Conservation (phyloP, 92 coral and sea anemone species). For the Palythoa grandis region DNA sequence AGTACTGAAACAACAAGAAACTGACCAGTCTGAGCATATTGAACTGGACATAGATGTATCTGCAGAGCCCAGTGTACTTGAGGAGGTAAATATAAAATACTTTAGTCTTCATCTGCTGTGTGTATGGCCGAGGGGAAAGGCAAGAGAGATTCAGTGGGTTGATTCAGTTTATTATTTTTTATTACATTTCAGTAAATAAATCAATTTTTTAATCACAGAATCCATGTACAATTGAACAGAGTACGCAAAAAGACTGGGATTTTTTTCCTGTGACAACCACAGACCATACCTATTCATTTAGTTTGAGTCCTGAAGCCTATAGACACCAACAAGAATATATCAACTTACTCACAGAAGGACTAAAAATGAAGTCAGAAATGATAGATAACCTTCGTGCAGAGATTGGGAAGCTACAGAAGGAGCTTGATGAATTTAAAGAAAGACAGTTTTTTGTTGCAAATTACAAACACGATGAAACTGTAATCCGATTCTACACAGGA, state of each 20-base stretch:
- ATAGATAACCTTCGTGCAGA: not conserved
- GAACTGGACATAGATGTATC: too few relatives aligned
- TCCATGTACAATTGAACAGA: not conserved
- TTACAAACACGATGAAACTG: constrained; percentile 52
- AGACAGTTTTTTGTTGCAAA: constrained; percentile 51
- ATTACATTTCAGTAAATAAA: too few relatives aligned
- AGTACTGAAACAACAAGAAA: too few relatives aligned
- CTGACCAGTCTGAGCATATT: too few relatives aligned
- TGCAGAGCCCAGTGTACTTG: too few relatives aligned
- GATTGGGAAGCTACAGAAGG: constrained; percentile 17
- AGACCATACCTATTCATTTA: constrained; percentile 61
- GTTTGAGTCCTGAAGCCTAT: constrained; percentile 32
- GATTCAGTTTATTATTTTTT: too few relatives aligned
- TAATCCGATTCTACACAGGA: constrained; percentile 58
- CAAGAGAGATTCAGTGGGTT: too few relatives aligned
- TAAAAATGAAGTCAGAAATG: constrained; percentile 62
- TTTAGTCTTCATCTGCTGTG: too few relatives aligned
- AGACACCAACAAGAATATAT: constrained; percentile 19
- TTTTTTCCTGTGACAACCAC: not conserved
- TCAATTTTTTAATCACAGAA: too few relatives aligned
- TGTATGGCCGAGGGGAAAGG: too few relatives aligned
- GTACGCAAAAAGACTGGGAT: not conserved
- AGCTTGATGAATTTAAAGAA: constrained; percentile 47
- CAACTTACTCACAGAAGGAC: constrained; percentile 55
- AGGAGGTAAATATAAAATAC: too few relatives aligned